Evolutionary conservation across 2,888 invertebrate genomes (phyloP), one percentile per base, ranked within the genome.

Genomic region (Myopa tessellatipennis): DNA sequence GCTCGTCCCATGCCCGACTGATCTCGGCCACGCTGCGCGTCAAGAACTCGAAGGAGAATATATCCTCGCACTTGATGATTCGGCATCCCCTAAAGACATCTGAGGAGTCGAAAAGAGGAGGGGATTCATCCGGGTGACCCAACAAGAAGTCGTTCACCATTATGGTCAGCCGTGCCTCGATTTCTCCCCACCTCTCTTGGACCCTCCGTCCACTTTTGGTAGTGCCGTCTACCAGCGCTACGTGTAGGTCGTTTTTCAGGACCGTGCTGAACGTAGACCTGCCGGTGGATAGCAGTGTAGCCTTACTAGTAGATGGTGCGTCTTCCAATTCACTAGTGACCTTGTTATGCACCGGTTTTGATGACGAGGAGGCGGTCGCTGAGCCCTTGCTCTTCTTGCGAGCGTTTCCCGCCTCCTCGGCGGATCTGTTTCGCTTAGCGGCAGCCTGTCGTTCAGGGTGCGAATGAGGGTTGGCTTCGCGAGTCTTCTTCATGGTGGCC

Each of bases 331-430:
- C 52, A 26, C 26, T 26, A 26, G 26, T 26, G 26, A 2, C 2
- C 26, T 26, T 26, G 26, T 26, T 26, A 26, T 52, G 8, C 1
- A 3, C 14, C 10, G 10, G 1, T 14, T 8, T 52, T 52, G 52
- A 12, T 12, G 52, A 8, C 3, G 8, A 12, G 52, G 52, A 8
- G 10, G 52, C 8, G 14, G 52, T 12, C 8, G 52, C 52, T 12
- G 52, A 52, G 52, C 52, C 14, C 3, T 52, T 52, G 52, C 52
- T 52, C 52, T 52, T 52, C 14, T 52, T 52, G 52, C 52, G 8
- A 12, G 52, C 52, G 52, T 52, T 52, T 14, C 52, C 52, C 61
- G 61, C 16, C 61, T 61, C 18, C 61, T 61, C 61, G 61, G 61
- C 61, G 61, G 18, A 16, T 61, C 52, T 52, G 26, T 26, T 26